phyloP scores from a whole-genome alignment of 2,797 vertebrate species.

The Phalloptychus januarius region DNA sequence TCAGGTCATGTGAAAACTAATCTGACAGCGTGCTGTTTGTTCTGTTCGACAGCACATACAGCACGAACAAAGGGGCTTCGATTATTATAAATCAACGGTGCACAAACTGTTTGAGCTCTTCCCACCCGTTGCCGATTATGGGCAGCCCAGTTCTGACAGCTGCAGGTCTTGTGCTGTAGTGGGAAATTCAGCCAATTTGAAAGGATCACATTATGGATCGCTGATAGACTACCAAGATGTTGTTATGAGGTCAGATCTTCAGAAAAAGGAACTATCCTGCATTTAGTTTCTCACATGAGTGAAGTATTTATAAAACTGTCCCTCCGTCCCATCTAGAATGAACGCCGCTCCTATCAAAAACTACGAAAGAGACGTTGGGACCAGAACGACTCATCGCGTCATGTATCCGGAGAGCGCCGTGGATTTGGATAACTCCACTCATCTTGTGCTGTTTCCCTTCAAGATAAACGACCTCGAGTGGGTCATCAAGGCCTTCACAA shows the following conservation, averaged over 20 bases:
- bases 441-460: slow-evolving; percentile 50
- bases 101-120: slow-evolving; percentile 21
- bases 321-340: slow-evolving; percentile 26
- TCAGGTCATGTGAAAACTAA: background rate
- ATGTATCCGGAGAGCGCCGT: slow-evolving; percentile 58
- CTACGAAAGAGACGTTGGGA: slow-evolving; percentile 53
- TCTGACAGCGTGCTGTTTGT: background rate
- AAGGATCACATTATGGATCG: slow-evolving; percentile 32
- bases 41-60: slow-evolving; percentile 15
- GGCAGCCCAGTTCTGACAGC: background rate
- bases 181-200: slow-evolving; percentile 60
- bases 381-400: slow-evolving; percentile 49
- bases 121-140: background rate
- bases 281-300: background rate
- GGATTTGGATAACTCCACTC: slow-evolving; percentile 37
- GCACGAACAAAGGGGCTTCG: rapidly evolving
- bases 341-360: background rate
- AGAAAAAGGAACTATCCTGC: background rate
- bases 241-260: slow-evolving; percentile 44
- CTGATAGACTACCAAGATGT: slow-evolving; percentile 49
- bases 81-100: background rate
- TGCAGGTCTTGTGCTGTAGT: slow-evolving; percentile 59
- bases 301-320: background rate
- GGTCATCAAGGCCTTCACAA: slow-evolving; percentile 24
- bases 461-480: slow-evolving; percentile 52